Base-by-base conservation (phyloP, 2,113 vertebrate genomes). In the Ophthalmolycus amberensis region DNA sequence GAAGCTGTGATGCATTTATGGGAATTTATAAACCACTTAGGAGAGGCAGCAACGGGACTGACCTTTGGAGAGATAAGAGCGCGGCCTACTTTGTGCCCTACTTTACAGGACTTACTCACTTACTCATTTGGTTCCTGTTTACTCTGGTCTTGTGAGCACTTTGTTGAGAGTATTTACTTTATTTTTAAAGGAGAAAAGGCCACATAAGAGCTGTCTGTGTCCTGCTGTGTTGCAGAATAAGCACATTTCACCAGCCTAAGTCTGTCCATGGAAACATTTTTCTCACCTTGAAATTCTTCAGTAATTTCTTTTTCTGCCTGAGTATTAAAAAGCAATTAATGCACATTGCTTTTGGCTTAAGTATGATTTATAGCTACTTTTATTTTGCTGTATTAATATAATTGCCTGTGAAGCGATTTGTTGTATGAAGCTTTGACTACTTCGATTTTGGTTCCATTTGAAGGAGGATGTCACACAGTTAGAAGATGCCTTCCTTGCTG, bases 41-140 rank as follows among this genome's bases (percentile, higher is more conserved):
- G 85, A 89, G 84, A 85, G 62, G 77, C 88, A 77, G 85, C 82
- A 75, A 73, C 25, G 88, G 66, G 87, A 88, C 88, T 54, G 83
- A 91, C 88, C 89, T 90, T 91, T 85, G 52, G 83, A 87, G 76
- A 73, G 90, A 86, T 85, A 75, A 64, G 80, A 90, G 66, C 46
- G 74, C 58, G 88, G 84, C 93, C 91, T 89, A 91, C 82, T 91
- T 94, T 91, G 66, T 90, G 91, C 52, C 89, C 90, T 85, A 92
- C 86, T 91, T 93, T 90, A 54, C 22, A 59, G 65, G 60, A 71
- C 25, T 70, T 62, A 80, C 78, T 79, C 63, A 18, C 77, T 82
- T 73, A 62, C 71, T 80, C 63, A 73, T 77, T 69, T 71, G 73
- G 48, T 68, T 88, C 64, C 77, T 89, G 88, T 88, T 89, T 87